These are phyloP conservation scores for Blennius ocellaris DNA, from an alignment of 2,113 vertebrate genomes.

Conservation along the genomic window DNA sequence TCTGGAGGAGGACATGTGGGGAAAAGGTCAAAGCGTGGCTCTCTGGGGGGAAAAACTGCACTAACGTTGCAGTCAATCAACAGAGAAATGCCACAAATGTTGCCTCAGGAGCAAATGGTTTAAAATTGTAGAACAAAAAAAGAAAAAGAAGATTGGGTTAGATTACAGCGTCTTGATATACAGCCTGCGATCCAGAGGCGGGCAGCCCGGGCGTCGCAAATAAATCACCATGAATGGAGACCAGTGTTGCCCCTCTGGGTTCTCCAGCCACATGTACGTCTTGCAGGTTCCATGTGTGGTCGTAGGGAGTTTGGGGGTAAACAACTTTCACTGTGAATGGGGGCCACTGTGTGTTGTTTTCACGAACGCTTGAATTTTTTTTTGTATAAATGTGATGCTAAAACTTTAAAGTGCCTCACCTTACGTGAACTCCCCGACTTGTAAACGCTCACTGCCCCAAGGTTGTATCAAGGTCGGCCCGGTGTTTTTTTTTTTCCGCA, in stretches of 20 bases:
- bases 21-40: no score
- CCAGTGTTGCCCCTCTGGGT: constrained; percentile 50
- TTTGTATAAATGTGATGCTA: no score
- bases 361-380: no score
- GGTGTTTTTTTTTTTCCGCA: constrained; percentile 18
- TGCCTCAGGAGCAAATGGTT: not conserved
- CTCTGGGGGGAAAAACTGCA: no score
- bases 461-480: constrained; percentile 25
- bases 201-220: constrained; percentile 44
- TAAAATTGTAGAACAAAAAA: constrained; percentile 10
- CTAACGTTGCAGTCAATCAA: no score
- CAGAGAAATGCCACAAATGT: no score
- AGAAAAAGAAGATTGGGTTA: constrained; percentile 30
- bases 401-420: not conserved
- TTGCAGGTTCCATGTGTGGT: constrained; percentile 57
- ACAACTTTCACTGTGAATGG: constrained; percentile 49
- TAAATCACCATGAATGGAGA: constrained; percentile 53
- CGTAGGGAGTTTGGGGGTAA: constrained; percentile 21
- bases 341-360: constrained; percentile 61
- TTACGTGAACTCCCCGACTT: not conserved
- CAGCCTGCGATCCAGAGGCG: constrained; percentile 41
- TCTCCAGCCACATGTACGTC: not conserved
- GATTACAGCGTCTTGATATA: constrained; percentile 47
- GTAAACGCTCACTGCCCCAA: not conserved
- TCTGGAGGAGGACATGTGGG: no score